Evolutionary conservation across 1,140 invertebrate genomes (phyloP), one percentile per base, ranked within the genome.

Genomic region (Diabrotica undecimpunctata): DNA sequence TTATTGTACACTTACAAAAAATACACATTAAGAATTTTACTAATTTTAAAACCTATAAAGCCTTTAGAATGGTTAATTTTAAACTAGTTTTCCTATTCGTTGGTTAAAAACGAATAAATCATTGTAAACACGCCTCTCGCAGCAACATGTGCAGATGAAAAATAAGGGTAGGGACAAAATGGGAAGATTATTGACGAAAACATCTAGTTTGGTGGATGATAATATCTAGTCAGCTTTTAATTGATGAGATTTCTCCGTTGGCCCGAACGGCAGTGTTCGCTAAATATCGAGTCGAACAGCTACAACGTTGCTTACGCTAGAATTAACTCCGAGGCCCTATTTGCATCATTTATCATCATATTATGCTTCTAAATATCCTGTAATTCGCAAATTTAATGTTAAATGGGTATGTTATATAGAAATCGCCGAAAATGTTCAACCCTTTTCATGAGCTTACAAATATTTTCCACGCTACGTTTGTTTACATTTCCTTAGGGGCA

Each of bases 301-400:
- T 61, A 41, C 61, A 55, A 38, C 65, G 61, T 66, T 66, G 68
- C 68, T 62, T 64, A 58, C 63, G 66, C 60, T 64, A 74, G 73
- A 71, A 78, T 78, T 78, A 78, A 78, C 75, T 74, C 64, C 70
- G 64, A 73, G 66, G 74, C 76, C 75, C 72, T 71, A 78, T 76
- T 77, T 73, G 70, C 67, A 72, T 76, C 75, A 78, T 78, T 78
- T 77, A 78, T 77, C 12, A 64, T 67, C 58, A 37, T 74, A 73
- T 67, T 76, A 77, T 76, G 72, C 72, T 75, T 75, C 69, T 77
- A 78, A 78, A 76, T 78, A 72, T 72, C 75, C 65, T 77, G 76
- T 78, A 76, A 78, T 78, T 78, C 71, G 70, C 72, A 76, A 77
- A 77, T 76, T 77, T 78, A 77, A 75, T 76, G 74, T 77, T 73